Evolutionary conservation across 2,113 vertebrate genomes (phyloP).

Genomic region (Stigmatopora nigra): DNA sequence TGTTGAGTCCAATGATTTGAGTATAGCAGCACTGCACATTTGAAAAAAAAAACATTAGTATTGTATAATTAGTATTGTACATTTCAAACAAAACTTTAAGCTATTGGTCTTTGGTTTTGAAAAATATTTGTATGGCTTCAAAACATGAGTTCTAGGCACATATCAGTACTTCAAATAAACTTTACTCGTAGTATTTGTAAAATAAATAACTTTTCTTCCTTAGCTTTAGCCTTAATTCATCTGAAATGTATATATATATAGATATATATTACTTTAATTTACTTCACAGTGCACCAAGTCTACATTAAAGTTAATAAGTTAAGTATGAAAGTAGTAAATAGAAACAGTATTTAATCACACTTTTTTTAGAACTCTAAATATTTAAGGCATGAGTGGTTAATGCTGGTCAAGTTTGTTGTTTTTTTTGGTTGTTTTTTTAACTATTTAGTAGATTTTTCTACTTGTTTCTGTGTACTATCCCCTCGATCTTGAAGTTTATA

Average conservation of each 20-base stretch:
- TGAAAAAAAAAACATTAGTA: no score
- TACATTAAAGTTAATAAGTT: constrained; percentile 4
- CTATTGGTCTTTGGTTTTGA: background rate
- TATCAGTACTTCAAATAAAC: background rate
- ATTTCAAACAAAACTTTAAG: background rate
- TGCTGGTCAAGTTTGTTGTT: background rate
- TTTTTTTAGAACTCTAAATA: constrained; percentile 34
- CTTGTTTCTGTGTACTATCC: constrained; percentile 39
- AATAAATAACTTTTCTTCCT: background rate
- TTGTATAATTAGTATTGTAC: background rate
- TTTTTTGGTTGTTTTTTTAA: background rate
- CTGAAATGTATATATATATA: background rate
- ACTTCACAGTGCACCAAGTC: constrained; percentile 47
- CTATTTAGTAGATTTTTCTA: constrained; percentile 53
- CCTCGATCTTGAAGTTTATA: constrained; percentile 74
- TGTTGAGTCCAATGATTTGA: background rate
- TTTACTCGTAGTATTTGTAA: constrained; percentile 4
- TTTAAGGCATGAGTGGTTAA: constrained; percentile 48
- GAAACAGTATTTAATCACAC: constrained; percentile 32
- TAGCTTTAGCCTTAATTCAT: background rate
- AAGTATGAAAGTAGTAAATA: constrained; percentile 27
- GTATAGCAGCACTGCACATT: background rate
- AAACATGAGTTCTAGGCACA: background rate
- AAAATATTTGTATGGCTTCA: background rate
- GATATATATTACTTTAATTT: constrained; percentile 5